Evolutionary conservation across 2,888 invertebrate species (phyloP), one percentile per base, ranked within the genome.

Genomic region (Dione juno): DNA sequence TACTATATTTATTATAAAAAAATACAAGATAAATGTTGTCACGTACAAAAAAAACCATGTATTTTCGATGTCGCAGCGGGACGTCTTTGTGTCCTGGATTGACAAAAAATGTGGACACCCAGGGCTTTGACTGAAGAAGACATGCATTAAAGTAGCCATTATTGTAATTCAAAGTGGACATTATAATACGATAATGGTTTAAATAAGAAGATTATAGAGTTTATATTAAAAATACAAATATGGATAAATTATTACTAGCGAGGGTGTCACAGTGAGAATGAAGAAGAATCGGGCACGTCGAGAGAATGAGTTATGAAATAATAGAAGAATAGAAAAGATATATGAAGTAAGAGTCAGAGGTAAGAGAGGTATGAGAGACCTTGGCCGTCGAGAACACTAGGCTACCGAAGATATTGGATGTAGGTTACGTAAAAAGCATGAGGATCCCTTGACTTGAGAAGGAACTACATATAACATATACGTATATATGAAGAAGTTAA

Each of bases 161-260:
- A 92, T 92, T 90, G 91, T 92, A 92, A 90, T 88, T 92, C 92
- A 92, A 89, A 84, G 84, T 84, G 87, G 88, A 88, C 87, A 87
- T 87, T 86, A 85, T 84, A 81, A 82, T 84, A 76, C 61, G 69
- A 71, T 54, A 70, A 50, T 35, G 76, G 77, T 59, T 3, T n/a
- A 77, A 81, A 80, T 52, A 3, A 80, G n/a, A 66, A 70, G 79
- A 57, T 57, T 57, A 54, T 16, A 57, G 11, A n/a, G 8, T 57
- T 37, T 57, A 37, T n/a, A 13, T 3, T 2, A n/a, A 35, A n/a
- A 28, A 53, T 35, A 35, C 28, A 8, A 14, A 14, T 28, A n/a
- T n/a, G 14, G 2, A 13, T 45, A 7, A 45, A n/a, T n/a, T 45
- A 0, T 45, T 3, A 45, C 14, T 8, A 45, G n/a, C 6, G 13